Evolutionary conservation across 1,140 invertebrate species (phyloP).

Genomic region (Mamestra configurata): DNA sequence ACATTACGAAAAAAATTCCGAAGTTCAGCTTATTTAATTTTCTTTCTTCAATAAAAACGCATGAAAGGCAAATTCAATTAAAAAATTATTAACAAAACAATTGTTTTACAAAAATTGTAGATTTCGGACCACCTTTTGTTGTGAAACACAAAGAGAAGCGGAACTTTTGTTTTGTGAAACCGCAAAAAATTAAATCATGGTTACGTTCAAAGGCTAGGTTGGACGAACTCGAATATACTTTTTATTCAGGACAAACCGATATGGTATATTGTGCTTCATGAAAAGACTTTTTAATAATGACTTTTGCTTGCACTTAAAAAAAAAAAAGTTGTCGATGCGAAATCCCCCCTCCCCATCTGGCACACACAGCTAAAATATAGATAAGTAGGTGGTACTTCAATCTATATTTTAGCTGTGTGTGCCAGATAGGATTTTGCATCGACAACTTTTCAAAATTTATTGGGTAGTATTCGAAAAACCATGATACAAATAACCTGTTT

Average conservation of each 20-base stretch:
- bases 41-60: conserved; percentile 12
- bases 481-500: too few species aligned
- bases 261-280: too few species aligned
- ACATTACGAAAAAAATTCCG: background rate
- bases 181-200: conserved; percentile 25
- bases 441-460: too few species aligned
- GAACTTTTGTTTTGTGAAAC: conserved; percentile 22
- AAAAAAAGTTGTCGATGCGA: too few species aligned
- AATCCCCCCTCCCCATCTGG: too few species aligned
- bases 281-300: too few species aligned
- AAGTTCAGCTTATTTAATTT: conserved; percentile 18
- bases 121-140: conserved; percentile 33
- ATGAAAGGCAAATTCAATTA: conserved; percentile 34
- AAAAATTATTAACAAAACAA: conserved; percentile 30
- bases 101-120: conserved; percentile 39
- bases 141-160: conserved; percentile 15
- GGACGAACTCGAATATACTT: background rate
- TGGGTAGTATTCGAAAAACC: too few species aligned
- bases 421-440: too few species aligned
- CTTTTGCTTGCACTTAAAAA: too few species aligned
- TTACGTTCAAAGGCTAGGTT: background rate
- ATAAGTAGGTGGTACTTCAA: too few species aligned
- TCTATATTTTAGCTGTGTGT: too few species aligned
- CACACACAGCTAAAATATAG: too few species aligned
- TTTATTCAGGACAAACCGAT: background rate